phyloP scores from a whole-genome alignment of 2,113 vertebrate species.

The Pontoporia blainvillei region DNA sequence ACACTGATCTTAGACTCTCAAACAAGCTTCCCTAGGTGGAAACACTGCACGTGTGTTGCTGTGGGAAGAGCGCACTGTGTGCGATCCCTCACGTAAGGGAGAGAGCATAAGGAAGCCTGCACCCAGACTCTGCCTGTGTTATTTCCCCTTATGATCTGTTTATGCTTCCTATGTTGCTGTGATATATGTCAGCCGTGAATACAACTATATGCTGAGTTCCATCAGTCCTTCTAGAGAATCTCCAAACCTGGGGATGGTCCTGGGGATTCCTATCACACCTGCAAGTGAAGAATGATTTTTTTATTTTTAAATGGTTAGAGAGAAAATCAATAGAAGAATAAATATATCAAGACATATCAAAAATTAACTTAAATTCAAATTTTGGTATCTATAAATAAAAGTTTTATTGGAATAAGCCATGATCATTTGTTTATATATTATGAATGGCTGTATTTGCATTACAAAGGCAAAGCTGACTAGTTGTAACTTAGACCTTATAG shows the following conservation, averaged over 20 bases:
- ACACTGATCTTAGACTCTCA: too few species aligned
- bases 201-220: neutral
- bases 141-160: neutral
- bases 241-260: neutral
- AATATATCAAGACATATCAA: neutral
- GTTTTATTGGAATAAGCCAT: neutral
- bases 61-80: neutral
- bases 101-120: neutral
- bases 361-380: neutral
- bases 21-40: neutral
- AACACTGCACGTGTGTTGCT: accelerated
- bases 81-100: neutral
- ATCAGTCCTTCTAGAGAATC: neutral
- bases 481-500: neutral
- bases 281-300: neutral
- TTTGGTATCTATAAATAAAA: neutral
- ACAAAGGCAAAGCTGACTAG: neutral
- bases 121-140: neutral
- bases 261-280: neutral
- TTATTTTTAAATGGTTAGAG: neutral
- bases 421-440: neutral
- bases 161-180: too few species aligned
- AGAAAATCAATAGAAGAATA: neutral
- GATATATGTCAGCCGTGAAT: neutral
- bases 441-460: neutral